Evolutionary conservation across 1,140 invertebrate species (phyloP).

Genomic region (Pseudomyrmex sp.): DNA sequence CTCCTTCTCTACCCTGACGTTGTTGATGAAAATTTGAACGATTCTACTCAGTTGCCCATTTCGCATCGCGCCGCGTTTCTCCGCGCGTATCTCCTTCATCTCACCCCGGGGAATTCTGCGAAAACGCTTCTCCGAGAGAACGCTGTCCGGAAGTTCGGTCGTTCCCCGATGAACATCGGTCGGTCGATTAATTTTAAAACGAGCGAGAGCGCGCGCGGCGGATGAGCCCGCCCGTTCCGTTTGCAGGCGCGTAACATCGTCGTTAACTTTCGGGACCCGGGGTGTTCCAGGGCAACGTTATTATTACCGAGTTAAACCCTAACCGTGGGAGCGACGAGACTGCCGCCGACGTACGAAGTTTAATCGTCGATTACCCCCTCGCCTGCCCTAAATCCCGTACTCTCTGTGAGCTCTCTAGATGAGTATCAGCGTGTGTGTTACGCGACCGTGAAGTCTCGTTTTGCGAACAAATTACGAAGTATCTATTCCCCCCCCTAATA

Average conservation of each 20-base stretch:
- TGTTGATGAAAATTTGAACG: constrained; percentile 73
- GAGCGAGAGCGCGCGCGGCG: background rate
- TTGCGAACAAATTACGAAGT: background rate
- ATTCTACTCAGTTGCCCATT: constrained; percentile 37
- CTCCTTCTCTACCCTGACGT: background rate
- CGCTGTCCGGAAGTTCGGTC: constrained; percentile 44
- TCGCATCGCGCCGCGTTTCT: constrained; percentile 33
- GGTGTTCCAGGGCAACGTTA: constrained; percentile 18
- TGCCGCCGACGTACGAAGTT: constrained; percentile 45
- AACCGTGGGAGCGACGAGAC: constrained; percentile 34
- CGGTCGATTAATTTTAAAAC: constrained; percentile 62
- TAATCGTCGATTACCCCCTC: constrained; percentile 50
- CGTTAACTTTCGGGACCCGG: constrained; percentile 50
- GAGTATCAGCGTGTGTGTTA: constrained; percentile 36
- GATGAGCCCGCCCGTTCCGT: constrained; percentile 27
- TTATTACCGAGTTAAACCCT: constrained; percentile 58
- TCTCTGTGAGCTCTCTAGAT: constrained; percentile 4
- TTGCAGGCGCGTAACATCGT: constrained; percentile 48
- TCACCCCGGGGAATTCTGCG: constrained; percentile 35
- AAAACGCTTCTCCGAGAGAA: constrained; percentile 38
- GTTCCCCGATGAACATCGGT: constrained; percentile 56
- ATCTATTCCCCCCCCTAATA: background rate
- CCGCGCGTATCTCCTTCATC: constrained; percentile 46
- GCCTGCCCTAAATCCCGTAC: background rate
- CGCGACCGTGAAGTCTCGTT: constrained; percentile 33